These are phyloP conservation scores for Macroteleia sp. DNA, from an alignment of 2,888 invertebrate genomes.

Conservation along the genomic window DNA sequence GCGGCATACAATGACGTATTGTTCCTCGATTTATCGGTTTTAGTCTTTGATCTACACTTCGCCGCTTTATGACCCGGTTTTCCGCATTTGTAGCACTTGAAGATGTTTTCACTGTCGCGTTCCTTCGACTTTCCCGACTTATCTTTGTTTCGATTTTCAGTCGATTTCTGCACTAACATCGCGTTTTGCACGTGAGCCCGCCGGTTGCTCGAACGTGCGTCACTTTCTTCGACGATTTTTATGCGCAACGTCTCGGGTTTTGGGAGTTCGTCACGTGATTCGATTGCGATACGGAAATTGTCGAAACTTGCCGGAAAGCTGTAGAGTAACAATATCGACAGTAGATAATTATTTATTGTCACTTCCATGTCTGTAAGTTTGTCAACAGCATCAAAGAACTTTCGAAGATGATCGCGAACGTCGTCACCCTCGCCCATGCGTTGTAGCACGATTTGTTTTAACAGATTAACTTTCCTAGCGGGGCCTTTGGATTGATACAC, in stretches of 20 bases:
- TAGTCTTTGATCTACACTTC: constrained; percentile 8
- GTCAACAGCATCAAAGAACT: constrained; percentile 52
- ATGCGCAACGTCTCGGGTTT: constrained; percentile 35
- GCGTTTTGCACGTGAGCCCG: constrained; percentile 14
- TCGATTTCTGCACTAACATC: constrained; percentile 1
- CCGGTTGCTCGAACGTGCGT: constrained; percentile 4
- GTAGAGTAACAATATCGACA: constrained; percentile 59
- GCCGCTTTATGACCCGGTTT: constrained; percentile 20
- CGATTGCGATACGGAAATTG: constrained; percentile 62
- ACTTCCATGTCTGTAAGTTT: constrained; percentile 44
- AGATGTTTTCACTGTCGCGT: neutral
- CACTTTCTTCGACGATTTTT: constrained; percentile 30
- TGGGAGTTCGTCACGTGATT: constrained; percentile 53
- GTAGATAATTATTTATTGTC: constrained; percentile 24
- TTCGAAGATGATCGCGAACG: constrained; percentile 18
- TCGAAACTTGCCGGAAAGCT: constrained; percentile 56
- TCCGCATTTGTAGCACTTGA: constrained; percentile 18
- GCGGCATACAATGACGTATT: constrained; percentile 5
- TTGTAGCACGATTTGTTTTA: constrained; percentile 22
- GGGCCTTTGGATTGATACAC: constrained; percentile 15
- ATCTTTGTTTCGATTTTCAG: neutral
- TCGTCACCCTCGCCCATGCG: constrained; percentile 30
- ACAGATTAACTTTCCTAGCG: constrained; percentile 15
- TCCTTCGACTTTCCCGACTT: constrained; percentile 3
- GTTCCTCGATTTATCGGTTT: neutral